Base-by-base conservation (phyloP, 1,140 invertebrate genomes). In the Hycleus phaleratus region DNA sequence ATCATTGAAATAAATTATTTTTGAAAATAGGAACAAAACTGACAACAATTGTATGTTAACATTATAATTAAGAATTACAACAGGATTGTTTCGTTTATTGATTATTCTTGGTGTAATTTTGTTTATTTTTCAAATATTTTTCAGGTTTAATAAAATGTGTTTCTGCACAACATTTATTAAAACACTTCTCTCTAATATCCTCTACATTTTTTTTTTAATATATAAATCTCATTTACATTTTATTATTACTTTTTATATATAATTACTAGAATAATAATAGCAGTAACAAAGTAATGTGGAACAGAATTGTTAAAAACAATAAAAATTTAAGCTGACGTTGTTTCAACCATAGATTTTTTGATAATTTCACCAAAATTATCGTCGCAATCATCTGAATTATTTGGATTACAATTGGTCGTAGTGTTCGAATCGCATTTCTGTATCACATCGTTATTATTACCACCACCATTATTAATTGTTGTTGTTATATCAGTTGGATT, bases 361-460 rank as follows among this genome's bases (percentile, higher is more conserved):
- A 94, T 93, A 58, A 94, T 90, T 79, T 93, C 90, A 40, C 90
- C 90, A 73, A 94, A 92, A 74, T 93, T 93, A 68, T 91, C 88
- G 48, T 81, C 79, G 59, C 76, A 78, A 47, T 82, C 75, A 5
- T 74, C 78, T 5, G 68, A 61, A 46, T 76, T 74, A 46, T 47
- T 55, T 26, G 61, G 26, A 42, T 50, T 56, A 51, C 39, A 39
- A 47, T 54, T 56, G 46, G 51, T 52, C 38, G 49, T 26, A 42
- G 18, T 18, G 18, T 56, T 49, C 46, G 46, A 38, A 24, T 40
- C 45, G 43, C 44, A 38, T 46, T 49, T 50, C 46, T 39, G 40
- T 42, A 42, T 42, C 40, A 42, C 40, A n/a, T 42, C 40, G 40
- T 42, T 32, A 32, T 32, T 32, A 32, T 7, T 32, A 32, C 7